Evolutionary conservation across 2,888 invertebrate species (phyloP).

Genomic region (Drosophila hamatofila): DNA sequence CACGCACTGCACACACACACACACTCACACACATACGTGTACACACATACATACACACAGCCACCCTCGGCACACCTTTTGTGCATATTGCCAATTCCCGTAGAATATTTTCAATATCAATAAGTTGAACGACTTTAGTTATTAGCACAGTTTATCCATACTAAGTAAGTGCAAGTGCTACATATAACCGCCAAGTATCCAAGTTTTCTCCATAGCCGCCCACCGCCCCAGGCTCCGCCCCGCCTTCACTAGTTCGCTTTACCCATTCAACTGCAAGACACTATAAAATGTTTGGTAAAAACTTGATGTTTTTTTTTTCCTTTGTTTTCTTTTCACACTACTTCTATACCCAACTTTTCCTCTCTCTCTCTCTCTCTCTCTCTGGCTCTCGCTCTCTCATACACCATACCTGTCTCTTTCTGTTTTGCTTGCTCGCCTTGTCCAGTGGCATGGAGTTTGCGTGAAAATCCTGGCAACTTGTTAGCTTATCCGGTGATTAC

Average conservation of each 20-base stretch:
- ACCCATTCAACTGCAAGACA: slow-evolving; percentile 37
- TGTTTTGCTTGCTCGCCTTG: neutral
- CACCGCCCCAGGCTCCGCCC: neutral
- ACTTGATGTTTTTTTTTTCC: slow-evolving; percentile 28
- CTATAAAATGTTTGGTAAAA: slow-evolving; percentile 56
- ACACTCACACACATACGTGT: neutral
- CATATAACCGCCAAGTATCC: slow-evolving; percentile 2
- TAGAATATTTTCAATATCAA: slow-evolving; percentile 73
- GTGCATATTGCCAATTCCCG: slow-evolving; percentile 38
- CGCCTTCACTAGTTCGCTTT: neutral
- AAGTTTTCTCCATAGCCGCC: neutral
- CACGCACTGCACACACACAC: neutral
- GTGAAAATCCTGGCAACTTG: slow-evolving; percentile 85
- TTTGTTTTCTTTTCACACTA: slow-evolving; percentile 55
- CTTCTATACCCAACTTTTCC: slow-evolving; percentile 15
- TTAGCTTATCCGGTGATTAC: slow-evolving; percentile 85
- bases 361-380: slow-evolving; percentile 2
- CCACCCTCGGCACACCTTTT: neutral
- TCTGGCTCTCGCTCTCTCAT: slow-evolving; percentile 1
- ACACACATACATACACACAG: neutral
- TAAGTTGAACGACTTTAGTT: slow-evolving; percentile 70
- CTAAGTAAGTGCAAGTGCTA: slow-evolving; percentile 60
- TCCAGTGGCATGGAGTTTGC: slow-evolving; percentile 59
- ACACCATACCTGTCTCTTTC: neutral
- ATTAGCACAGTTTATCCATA: slow-evolving; percentile 76